These are phyloP conservation scores for Petromus typicus DNA, from an alignment of 2,113 vertebrate genomes.

Conservation along the genomic window DNA sequence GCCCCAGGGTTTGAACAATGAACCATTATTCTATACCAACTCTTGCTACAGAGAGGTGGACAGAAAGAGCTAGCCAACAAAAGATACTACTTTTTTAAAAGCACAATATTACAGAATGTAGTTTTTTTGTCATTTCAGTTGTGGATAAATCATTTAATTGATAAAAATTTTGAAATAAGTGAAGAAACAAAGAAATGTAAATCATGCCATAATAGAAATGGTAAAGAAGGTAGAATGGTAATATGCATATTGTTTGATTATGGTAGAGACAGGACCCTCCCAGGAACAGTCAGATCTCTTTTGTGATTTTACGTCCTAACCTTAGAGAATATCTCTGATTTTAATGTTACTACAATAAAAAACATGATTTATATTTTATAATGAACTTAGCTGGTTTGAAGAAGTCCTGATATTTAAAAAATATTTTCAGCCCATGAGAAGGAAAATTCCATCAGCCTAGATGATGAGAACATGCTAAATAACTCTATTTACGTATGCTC, in stretches of 20 bases:
- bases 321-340: not conserved
- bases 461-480: not conserved
- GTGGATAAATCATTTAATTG: not conserved
- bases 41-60: not conserved
- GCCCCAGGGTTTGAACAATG: not conserved
- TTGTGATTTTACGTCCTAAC: slow-evolving; percentile 13
- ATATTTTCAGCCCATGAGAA: not conserved
- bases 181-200: not conserved
- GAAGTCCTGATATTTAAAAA: not conserved
- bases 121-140: not conserved
- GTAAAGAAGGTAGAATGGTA: not conserved
- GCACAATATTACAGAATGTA: not conserved
- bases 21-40: not conserved
- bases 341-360: not conserved
- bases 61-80: not conserved
- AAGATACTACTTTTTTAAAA: not conserved
- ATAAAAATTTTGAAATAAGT: slow-evolving; percentile 17
- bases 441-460: not conserved
- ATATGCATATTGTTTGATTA: not conserved
- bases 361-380: not conserved
- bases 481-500: not conserved
- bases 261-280: not conserved
- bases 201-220: not conserved
- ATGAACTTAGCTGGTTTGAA: not conserved
- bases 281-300: not conserved